Base-by-base conservation (phyloP, 2,113 vertebrate species). In the Scortum barcoo region DNA sequence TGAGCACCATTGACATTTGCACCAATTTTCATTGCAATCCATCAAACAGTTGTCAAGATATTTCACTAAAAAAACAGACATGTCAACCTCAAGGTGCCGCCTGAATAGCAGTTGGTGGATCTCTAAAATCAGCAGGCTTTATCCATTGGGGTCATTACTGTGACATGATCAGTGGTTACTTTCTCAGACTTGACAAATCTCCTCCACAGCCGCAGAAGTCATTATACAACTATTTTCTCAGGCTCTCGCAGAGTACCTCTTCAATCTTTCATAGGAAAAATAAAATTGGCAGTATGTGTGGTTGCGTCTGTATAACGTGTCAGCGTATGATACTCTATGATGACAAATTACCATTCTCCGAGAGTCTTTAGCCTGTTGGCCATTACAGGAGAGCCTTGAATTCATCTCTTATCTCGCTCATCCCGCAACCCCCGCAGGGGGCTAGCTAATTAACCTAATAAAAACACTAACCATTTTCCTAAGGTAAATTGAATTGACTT, bases 401-500 rank as follows among this genome's bases (percentile, higher is more conserved):
- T 95, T 94, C 90, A 94, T 93, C 89, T 91, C 94, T 88, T 86
- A 93, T 94, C 91, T 93, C 36, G 28, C 86, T 96, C 94, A 96
- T 97, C 96, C 96, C 94, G 95, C 95, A 96, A 94, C 96, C 95
- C 96, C 96, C 96, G 93, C 95, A 96, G 96, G 94, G 95, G 70
- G 76, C 94, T 90, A 91, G 93, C 95, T 97, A 97, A 98, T 97
- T 97, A 98, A 97, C 96, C 97, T 97, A 97, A 97, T 97, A 97
- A 98, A 97, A 97, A 96, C 96, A 96, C 95, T 96, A 97, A 97
- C 95, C 96, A 96, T 97, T 97, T 97, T 89, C 79, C 95, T 96
- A 96, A 96, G 96, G 96, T 97, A 97, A 97, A 97, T 97, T 97
- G 96, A 97, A 98, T 97, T 97, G 97, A 97, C 96, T 97, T 97